Base-by-base conservation (phyloP, 2,113 vertebrate genomes). In the Pogonocichla stellata region DNA sequence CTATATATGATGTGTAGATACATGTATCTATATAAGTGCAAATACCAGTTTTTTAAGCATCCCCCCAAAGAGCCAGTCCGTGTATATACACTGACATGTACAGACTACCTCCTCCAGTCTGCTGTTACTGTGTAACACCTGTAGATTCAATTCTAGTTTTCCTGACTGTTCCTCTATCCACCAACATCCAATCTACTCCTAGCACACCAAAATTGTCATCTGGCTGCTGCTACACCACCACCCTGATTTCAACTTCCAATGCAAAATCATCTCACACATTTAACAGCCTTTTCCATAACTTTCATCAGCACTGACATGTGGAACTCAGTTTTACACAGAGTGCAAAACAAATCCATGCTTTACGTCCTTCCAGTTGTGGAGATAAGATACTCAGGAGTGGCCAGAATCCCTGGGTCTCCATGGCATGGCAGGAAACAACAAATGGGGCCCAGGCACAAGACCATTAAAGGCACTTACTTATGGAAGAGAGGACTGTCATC, bases 241-340 rank as follows among this genome's bases (percentile, higher is more conserved):
- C 16, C 19, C 9, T 7, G 9, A 69, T 45, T 77, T 82, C 73
- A 53, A 24, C 24, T 87, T 69, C 25, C 60, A 43, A 2, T 8
- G 43, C 12, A 78, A 58, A 86, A 64, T 48, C 58, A 42, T 33
- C 45, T 91, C 48, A 42, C 53, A 69, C 0, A 6, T 77, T 65
- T 45, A 72, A 26, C 14, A 62, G 43, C 36, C 34, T 61, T 92
- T 66, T 60, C 65, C 64, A 14, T 62, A 66, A 53, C 5, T 66
- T 51, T 10, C 5, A 20, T 36, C 28, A 60, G 29, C 0, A 0
- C 28, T 43, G 40, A 12, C 10, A 5, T 12, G 22, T 34, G 38
- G 40, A 85, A 57, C 14, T 69, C 38, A 31, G 36, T 18, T 72
- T 85, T n/a, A 57, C 16, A 14, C 3, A 19, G 3, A 43, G 14